A percentile compares a stretch with the other conserved stretches of the same genome.
phyloP scores from a whole-genome alignment of 1,140 invertebrate species.

The Drosophila ohnishii region DNA sequence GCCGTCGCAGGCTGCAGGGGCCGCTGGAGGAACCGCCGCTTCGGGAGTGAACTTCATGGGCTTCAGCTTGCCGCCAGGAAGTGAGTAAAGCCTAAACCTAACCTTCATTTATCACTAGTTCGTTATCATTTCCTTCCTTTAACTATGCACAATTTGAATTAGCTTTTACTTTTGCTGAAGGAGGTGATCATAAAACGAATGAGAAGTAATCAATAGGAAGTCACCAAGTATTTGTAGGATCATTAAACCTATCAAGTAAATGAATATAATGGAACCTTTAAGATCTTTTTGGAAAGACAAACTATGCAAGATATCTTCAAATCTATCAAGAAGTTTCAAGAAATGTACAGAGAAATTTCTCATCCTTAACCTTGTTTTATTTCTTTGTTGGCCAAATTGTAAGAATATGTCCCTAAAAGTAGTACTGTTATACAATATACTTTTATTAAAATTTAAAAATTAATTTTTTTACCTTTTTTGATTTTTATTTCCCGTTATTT shows the following conservation, averaged over 20 bases:
- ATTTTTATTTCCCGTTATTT: not conserved
- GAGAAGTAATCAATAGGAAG: not conserved
- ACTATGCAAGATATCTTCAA: not conserved
- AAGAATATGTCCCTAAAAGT: not conserved
- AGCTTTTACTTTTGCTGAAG: slow-evolving; percentile 6
- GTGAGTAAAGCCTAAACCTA: slow-evolving; percentile 56
- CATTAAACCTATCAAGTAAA: not conserved
- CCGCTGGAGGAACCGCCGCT: slow-evolving; percentile 37
- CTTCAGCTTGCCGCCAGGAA: slow-evolving; percentile 76
- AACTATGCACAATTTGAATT: slow-evolving; percentile 8
- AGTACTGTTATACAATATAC: not conserved
- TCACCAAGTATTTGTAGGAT: not conserved
- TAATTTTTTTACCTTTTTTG: not conserved
- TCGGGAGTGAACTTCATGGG: slow-evolving; percentile 70
- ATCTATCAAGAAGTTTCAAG: not conserved
- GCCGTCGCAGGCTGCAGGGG: slow-evolving; percentile 33
- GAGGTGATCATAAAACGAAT: not conserved
- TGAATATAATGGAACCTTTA: no score
- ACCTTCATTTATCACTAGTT: not conserved
- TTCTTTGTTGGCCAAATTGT: slow-evolving; percentile 12
- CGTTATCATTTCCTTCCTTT: not conserved
- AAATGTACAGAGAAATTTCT: no score
- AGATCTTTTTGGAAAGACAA: not conserved
- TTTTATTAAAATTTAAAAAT: not conserved
- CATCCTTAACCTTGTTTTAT: no score